These are phyloP conservation scores for Apogon hyalosoma DNA, from an alignment of 2,797 vertebrate genomes.

Conservation along the genomic window DNA sequence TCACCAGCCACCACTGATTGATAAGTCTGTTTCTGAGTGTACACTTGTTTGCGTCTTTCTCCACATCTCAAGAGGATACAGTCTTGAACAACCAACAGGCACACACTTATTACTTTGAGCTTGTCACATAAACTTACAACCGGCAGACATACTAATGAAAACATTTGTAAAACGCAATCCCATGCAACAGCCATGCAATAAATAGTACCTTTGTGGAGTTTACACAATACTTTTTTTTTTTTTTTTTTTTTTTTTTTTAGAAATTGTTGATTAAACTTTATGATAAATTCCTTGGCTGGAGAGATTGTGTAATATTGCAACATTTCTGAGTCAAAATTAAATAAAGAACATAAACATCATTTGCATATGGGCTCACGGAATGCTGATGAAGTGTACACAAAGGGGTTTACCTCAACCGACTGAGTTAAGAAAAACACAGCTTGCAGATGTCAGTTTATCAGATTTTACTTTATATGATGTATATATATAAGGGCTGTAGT, in stretches of 20 bases:
- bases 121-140: conserved; percentile 27
- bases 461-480: background rate
- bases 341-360: background rate
- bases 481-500: no score
- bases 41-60: conserved; percentile 5
- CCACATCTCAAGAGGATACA: conserved; percentile 4
- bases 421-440: no score
- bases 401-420: no score
- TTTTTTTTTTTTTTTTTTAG: no score
- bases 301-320: background rate
- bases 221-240: background rate
- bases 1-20: background rate
- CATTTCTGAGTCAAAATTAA: background rate
- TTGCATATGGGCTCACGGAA: no score
- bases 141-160: conserved; percentile 16
- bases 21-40: conserved; percentile 15
- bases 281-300: background rate
- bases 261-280: conserved; percentile 12
- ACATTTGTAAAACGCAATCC: conserved; percentile 43
- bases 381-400: no score
- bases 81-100: conserved; percentile 21
- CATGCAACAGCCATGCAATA: conserved; percentile 47
- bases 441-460: background rate
- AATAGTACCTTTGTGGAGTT: conserved; percentile 2
- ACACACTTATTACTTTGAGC: conserved; percentile 29